phyloP scores from a whole-genome alignment of 2,888 invertebrate genomes.

The Ormyrus labotus region DNA sequence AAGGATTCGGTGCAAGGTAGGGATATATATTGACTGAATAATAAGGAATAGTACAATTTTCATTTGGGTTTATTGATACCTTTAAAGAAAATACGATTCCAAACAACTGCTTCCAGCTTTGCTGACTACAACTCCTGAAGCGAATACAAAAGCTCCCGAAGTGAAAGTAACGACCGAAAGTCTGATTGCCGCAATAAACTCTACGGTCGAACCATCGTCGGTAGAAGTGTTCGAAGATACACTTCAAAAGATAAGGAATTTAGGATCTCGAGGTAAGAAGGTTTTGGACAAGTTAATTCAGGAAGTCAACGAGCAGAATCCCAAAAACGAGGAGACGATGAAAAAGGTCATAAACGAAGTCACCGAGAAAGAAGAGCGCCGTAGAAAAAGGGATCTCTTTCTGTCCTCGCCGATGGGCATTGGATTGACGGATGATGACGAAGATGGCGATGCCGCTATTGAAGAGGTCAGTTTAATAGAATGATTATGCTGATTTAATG shows the following conservation, averaged over 20 bases:
- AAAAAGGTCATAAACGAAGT: slow-evolving; percentile 77
- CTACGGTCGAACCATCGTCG: slow-evolving; percentile 63
- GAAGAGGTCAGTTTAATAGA: slow-evolving; percentile 78
- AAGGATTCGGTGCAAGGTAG: no score
- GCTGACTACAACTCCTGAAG: background rate
- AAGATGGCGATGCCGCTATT: slow-evolving; percentile 79
- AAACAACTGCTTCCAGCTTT: no score
- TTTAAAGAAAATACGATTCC: no score
- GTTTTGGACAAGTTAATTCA: slow-evolving; percentile 79
- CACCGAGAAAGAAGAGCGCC: slow-evolving; percentile 70
- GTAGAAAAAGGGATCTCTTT: slow-evolving; percentile 77
- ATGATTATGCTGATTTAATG: background rate
- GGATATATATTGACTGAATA: no score
- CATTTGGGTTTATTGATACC: no score
- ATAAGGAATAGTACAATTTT: no score
- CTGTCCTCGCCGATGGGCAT: slow-evolving; percentile 76
- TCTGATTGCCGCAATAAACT: background rate
- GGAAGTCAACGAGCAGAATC: slow-evolving; percentile 66
- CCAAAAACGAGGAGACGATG: slow-evolving; percentile 59
- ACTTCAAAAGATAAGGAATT: slow-evolving; percentile 77
- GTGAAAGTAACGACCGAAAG: background rate
- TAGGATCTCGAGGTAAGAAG: slow-evolving; percentile 79
- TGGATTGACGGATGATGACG: slow-evolving; percentile 79
- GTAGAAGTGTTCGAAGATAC: slow-evolving; percentile 81
- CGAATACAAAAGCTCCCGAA: background rate